These are phyloP conservation scores for Bryconaethiops microstoma DNA, from an alignment of 2,797 vertebrate species.

Conservation along the genomic window DNA sequence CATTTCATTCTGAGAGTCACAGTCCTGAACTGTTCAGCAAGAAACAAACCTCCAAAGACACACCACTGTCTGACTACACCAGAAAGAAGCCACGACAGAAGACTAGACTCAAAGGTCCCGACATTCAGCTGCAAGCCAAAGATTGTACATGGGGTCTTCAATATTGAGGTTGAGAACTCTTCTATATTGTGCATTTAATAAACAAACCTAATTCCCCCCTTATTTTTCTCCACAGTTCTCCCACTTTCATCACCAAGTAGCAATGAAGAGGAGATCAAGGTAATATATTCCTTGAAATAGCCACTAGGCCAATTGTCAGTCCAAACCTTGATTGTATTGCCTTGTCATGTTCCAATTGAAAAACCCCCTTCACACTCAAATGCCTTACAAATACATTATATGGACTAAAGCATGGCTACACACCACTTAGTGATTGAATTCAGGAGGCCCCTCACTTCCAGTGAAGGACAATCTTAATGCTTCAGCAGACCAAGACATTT, in stretches of 20 bases:
- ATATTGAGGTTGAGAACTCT: no score
- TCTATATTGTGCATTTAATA: no score
- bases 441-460: no score
- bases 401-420: no score
- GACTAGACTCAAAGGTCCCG: constrained; percentile 76
- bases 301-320: background rate
- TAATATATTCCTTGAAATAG: background rate
- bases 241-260: constrained; percentile 67
- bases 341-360: background rate
- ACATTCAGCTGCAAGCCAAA: no score
- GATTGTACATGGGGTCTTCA: no score
- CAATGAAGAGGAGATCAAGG: constrained; percentile 58
- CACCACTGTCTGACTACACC: constrained; percentile 56
- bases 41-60: constrained; percentile 48
- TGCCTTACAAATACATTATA: background rate
- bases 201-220: no score
- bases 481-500: no score
- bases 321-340: no score
- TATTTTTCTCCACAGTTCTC: constrained; percentile 65
- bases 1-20: constrained; percentile 49
- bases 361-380: background rate
- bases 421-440: no score
- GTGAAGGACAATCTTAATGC: no score
- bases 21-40: constrained; percentile 61
- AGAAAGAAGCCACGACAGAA: constrained; percentile 73